Evolutionary conservation across 2,888 invertebrate species (phyloP).

Genomic region (Tenthredo notha): DNA sequence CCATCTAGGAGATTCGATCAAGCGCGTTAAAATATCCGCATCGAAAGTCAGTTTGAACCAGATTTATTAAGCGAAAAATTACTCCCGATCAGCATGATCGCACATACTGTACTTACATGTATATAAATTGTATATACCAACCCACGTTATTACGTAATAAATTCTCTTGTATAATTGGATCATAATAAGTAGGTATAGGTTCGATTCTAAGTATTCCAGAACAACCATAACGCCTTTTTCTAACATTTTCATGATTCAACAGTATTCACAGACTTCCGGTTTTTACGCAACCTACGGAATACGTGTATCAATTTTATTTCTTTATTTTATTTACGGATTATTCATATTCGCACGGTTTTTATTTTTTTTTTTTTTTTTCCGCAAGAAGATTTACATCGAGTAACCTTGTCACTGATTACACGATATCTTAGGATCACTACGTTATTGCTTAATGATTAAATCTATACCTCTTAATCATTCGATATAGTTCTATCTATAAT

Average conservation of each 20-base stretch:
- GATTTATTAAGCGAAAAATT: constrained; percentile 29
- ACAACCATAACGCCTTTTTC: background rate
- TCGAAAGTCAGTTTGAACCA: constrained; percentile 32
- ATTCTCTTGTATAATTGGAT: background rate
- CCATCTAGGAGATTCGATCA: background rate
- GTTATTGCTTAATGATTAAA: background rate
- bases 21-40: background rate
- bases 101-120: background rate
- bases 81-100: background rate
- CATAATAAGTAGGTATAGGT: background rate
- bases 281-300: background rate
- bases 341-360: background rate
- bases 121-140: background rate
- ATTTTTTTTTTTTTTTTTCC: too few species aligned
- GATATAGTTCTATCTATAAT: background rate
- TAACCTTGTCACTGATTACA: background rate
- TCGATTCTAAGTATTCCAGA: background rate
- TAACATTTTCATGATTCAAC: background rate
- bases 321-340: background rate
- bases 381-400: background rate
- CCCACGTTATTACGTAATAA: background rate
- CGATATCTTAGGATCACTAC: background rate
- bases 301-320: background rate
- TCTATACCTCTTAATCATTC: background rate
- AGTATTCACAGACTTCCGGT: background rate